Evolutionary conservation across 1,140 invertebrate species (phyloP).

Genomic region (Bombus picipes): DNA sequence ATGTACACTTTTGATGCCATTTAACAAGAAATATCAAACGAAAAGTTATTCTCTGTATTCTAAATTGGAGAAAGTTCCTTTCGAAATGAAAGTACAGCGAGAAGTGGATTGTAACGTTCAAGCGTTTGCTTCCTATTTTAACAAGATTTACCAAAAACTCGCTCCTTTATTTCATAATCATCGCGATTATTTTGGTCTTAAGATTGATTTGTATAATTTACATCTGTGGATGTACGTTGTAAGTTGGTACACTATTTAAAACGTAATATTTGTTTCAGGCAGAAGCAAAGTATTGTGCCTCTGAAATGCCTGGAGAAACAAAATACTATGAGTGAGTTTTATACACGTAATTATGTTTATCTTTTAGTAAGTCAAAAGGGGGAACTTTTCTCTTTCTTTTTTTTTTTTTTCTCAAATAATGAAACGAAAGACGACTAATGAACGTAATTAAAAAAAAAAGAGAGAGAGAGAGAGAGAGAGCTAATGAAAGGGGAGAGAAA

Average conservation of each 20-base stretch:
- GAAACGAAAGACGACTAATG: neutral
- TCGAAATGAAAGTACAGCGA: neutral
- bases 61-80: neutral
- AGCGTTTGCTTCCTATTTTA: neutral
- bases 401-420: neutral
- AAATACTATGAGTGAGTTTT: conserved; percentile 80
- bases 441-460: neutral
- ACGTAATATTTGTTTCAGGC: conserved; percentile 71
- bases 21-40: neutral
- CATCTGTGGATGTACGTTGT: neutral
- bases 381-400: neutral
- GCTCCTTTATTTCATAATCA: neutral
- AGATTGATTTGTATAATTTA: neutral
- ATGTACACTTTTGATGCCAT: neutral
- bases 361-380: neutral
- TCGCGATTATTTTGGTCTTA: neutral
- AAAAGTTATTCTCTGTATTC: neutral
- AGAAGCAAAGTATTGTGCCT: conserved; percentile 82
- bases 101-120: neutral
- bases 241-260: neutral
- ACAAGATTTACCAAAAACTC: neutral
- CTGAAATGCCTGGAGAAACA: conserved; percentile 79
- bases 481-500: neutral
- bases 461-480: fast-evolving
- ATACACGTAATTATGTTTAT: conserved; percentile 46